Conservation (phyloP, 2,888 invertebrate species). For the Nematopogon swammerdamellus region DNA sequence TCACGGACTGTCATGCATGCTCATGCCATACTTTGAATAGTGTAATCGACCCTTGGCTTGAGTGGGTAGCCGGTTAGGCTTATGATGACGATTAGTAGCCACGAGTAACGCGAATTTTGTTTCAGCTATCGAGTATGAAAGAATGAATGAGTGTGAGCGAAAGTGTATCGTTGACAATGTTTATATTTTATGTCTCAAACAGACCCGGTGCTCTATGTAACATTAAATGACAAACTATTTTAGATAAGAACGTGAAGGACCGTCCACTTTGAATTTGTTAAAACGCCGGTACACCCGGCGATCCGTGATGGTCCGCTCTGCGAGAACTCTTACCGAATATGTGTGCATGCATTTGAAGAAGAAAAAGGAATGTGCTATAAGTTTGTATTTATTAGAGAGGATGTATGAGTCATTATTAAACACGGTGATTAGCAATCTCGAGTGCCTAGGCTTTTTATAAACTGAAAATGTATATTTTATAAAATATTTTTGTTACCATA, state of each 20-base stretch:
- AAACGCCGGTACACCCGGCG: neutral
- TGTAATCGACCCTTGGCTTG: no score
- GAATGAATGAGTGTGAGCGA: neutral
- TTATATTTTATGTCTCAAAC: neutral
- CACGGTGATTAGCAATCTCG: conserved; percentile 49
- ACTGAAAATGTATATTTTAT: conserved; percentile 47
- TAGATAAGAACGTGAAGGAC: neutral
- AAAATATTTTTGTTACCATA: conserved; percentile 54
- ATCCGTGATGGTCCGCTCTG: neutral
- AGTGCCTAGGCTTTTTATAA: conserved; percentile 57
- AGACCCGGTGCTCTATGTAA: neutral
- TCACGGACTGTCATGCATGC: no score
- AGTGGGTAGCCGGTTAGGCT: no score
- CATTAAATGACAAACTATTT: neutral
- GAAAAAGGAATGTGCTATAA: neutral
- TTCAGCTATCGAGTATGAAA: no score
- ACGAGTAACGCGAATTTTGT: no score
- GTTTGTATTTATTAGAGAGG: conserved; percentile 28
- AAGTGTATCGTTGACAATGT: neutral
- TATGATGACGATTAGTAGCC: no score
- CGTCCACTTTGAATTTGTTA: neutral
- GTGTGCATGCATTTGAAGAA: neutral
- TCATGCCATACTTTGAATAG: no score
- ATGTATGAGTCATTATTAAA: conserved; percentile 19
- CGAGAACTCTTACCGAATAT: neutral